Percentiles rank a stretch among this genome's conserved stretches.
Evolutionary conservation across 2,797 vertebrate species (phyloP).

Genomic region (Morus bassanus): DNA sequence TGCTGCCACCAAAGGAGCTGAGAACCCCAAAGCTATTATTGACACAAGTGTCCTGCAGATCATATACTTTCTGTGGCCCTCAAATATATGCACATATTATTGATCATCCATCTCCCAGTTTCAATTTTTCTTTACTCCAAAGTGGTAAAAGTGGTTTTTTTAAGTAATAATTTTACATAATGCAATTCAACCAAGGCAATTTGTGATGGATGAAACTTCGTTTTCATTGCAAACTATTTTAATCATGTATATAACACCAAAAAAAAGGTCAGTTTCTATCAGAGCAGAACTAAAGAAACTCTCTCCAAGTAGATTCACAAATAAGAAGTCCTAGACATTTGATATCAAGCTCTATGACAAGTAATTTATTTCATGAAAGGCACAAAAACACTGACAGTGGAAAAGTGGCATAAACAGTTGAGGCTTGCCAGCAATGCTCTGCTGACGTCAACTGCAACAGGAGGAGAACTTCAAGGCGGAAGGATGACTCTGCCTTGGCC

Average conservation of each 20-base stretch:
- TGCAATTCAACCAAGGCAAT: neutral
- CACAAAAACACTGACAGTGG: neutral
- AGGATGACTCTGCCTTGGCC: neutral
- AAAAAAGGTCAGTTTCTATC: neutral
- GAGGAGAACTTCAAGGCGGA: neutral
- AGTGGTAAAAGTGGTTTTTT: neutral
- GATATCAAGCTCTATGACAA: neutral
- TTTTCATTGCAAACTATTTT: neutral
- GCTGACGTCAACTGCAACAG: accelerated
- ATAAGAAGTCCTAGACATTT: neutral
- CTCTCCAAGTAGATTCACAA: neutral
- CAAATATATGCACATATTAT: neutral
- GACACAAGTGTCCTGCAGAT: neutral
- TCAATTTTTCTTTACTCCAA: neutral
- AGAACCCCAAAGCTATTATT: neutral
- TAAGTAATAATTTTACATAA: neutral
- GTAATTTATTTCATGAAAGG: neutral
- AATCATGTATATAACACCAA: neutral
- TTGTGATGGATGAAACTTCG: neutral
- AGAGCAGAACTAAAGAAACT: neutral
- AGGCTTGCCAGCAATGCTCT: neutral
- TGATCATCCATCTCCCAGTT: neutral
- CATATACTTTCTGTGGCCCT: neutral
- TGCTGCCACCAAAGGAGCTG: neutral
- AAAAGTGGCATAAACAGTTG: neutral